phyloP scores from a whole-genome alignment of 2,797 vertebrate species.

The Petrocephalus sullivani region DNA sequence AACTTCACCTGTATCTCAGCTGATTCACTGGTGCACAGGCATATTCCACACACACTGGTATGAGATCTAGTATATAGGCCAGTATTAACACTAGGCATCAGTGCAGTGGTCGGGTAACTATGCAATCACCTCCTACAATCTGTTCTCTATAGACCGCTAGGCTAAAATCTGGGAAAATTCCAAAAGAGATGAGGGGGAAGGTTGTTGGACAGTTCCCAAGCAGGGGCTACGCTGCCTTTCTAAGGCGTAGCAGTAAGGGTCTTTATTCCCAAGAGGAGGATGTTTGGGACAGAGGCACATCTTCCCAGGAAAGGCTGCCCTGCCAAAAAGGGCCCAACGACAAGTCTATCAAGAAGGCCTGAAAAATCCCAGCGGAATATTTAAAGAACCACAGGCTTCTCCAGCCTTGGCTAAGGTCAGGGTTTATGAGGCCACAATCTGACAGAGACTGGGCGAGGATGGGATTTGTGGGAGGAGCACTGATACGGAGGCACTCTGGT shows the following conservation, averaged over 20 bases:
- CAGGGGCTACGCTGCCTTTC: background rate
- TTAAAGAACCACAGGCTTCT: background rate
- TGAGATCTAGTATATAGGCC: too few relatives aligned
- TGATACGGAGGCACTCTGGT: background rate
- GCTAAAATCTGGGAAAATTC: background rate
- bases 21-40: too few relatives aligned
- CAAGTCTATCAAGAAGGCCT: background rate
- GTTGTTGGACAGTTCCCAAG: background rate
- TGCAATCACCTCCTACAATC: too few relatives aligned
- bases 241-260: background rate
- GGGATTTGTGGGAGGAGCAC: background rate
- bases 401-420: background rate
- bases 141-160: background rate
- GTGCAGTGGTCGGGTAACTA: too few relatives aligned
- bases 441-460: background rate
- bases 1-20: too few relatives aligned
- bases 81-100: too few relatives aligned
- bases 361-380: background rate
- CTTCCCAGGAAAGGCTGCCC: background rate
- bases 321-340: background rate
- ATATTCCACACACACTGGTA: too few relatives aligned
- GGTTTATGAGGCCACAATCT: background rate
- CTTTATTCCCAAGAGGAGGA: background rate
- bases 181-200: background rate
- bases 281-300: background rate